Conservation (phyloP, 2,888 invertebrate species). For the Agriotes lineatus region DNA sequence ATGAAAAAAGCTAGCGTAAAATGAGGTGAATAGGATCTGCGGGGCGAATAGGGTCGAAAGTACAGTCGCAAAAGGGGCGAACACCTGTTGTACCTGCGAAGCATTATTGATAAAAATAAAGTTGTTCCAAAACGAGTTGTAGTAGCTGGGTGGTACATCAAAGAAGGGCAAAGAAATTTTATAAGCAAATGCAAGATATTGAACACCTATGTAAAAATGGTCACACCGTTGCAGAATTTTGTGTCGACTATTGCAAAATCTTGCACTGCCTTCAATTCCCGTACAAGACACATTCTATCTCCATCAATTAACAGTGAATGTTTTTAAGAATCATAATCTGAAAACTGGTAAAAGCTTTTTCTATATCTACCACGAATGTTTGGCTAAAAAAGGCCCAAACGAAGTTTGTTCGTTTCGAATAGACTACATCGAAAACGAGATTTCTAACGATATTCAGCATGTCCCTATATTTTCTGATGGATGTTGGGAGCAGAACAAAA, state of each 20-base stretch:
- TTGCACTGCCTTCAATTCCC: constrained; percentile 42
- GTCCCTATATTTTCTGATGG: no score
- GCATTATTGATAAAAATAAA: neutral
- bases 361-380: no score
- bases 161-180: neutral
- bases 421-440: no score
- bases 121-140: neutral
- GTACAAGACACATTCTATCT: constrained; percentile 49
- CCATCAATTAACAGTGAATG: constrained; percentile 41
- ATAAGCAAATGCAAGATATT: neutral
- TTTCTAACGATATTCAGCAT: no score
- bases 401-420: no score
- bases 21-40: no score
- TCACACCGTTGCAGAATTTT: constrained; percentile 23
- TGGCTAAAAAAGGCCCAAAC: no score
- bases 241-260: constrained; percentile 46
- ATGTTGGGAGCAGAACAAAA: no score
- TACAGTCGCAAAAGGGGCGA: no score
- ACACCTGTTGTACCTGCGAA: neutral
- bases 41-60: no score
- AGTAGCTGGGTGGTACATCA: neutral
- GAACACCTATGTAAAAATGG: neutral
- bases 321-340: constrained; percentile 40
- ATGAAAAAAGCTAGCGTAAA: no score
- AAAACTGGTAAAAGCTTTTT: neutral